Conservation (phyloP, 2,888 invertebrate genomes). For the Cabera pusaria region DNA sequence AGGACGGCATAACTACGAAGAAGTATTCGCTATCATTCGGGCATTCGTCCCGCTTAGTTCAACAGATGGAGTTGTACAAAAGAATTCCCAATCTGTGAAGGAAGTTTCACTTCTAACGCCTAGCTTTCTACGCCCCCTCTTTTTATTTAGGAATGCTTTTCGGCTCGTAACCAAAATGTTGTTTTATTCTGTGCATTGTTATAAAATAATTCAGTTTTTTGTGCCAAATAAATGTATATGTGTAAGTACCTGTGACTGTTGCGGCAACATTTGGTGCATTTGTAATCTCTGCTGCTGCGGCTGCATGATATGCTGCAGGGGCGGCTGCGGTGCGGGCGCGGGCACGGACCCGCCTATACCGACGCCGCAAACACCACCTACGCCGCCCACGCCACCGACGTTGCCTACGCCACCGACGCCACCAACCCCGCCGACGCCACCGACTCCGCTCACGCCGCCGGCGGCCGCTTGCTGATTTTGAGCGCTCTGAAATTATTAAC, state of each 20-base stretch:
- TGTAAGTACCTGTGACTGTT: constrained; percentile 76
- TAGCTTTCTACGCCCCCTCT: too few relatives aligned
- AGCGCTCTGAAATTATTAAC: constrained; percentile 76
- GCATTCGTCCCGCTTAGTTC: too few relatives aligned
- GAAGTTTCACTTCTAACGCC: too few relatives aligned
- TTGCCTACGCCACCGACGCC: constrained; percentile 52
- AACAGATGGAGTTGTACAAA: too few relatives aligned
- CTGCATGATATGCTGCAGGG: constrained; percentile 83
- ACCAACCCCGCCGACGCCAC: constrained; percentile 39
- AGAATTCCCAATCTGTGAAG: too few relatives aligned
- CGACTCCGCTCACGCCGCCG: constrained; percentile 47
- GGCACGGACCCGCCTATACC: constrained; percentile 53
- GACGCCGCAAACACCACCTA: constrained; percentile 56
- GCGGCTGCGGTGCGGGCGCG: constrained; percentile 75
- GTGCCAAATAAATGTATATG: too few relatives aligned
- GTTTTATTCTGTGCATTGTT: too few relatives aligned
- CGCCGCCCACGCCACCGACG: constrained; percentile 51
- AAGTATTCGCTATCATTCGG: too few relatives aligned
- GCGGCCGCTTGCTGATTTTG: constrained; percentile 70
- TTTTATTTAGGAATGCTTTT: too few relatives aligned
- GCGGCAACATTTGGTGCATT: constrained; percentile 82
- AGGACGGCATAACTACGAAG: too few relatives aligned
- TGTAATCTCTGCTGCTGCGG: constrained; percentile 83
- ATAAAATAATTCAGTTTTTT: too few relatives aligned
- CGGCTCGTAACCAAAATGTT: too few relatives aligned